Evolutionary conservation across 2,888 invertebrate species (phyloP), one percentile per base, ranked within the genome.

Genomic region (Myopa testacea): DNA sequence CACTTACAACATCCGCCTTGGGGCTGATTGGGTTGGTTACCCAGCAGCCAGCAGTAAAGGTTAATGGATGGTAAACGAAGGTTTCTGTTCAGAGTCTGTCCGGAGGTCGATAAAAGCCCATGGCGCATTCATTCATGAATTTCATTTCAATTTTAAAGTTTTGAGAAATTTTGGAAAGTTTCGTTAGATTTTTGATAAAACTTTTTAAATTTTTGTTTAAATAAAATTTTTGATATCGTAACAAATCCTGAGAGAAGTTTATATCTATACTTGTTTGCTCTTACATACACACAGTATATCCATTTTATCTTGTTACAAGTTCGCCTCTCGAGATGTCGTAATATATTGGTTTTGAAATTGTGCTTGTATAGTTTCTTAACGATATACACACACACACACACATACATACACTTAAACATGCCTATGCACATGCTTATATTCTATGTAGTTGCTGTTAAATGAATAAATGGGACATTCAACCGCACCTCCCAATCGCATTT

Each of bases 381-480:
- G 38, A 62, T 8, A 34, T 38, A 63, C 14, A 26, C 37, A 38
- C 65, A 10, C 0, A 34, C 65, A 63, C 14, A 26, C 37, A 38
- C 65, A 10, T 5, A 14, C 1, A 26, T 8, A 38, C 14, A 4
- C 65, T n/a, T 26, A 62, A 10, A 62, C 8, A 62, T 19, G 10
- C 50, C 37, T 16, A 19, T 40, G 19, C 50, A 40, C 69, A 45
- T 69, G 19, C 19, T 69, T 10, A 19, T n/a, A 19, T 58, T 58
- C 55, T 14, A 14, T 5, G 58, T 3, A 19, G 16, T 69, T 69
- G 34, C 5, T 52, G 26, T 4, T 12, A 19, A 69, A 38, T n/a
- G 26, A n/a, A 45, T 34, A 50, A 37, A 45, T 63, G n/a, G 73
- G 63, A 62, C 52, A 65, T 34, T 60, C 65, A 74, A 74, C 65